phyloP scores from a whole-genome alignment of 2,113 vertebrate genomes.

The Riparia riparia region DNA sequence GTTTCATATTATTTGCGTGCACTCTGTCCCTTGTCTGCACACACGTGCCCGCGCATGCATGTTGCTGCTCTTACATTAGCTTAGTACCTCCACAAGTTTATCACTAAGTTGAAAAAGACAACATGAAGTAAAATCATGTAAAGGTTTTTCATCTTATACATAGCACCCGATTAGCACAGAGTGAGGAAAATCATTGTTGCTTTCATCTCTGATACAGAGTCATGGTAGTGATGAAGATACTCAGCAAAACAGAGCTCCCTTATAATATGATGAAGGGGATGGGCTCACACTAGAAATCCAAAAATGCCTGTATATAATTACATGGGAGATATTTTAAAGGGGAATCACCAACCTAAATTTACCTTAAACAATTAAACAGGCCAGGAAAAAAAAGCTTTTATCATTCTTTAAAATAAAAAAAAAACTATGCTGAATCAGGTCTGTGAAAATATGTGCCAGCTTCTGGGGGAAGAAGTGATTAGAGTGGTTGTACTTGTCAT shows the following conservation, averaged over 20 bases:
- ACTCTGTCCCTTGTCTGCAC: fast-evolving
- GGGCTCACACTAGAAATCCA: neutral
- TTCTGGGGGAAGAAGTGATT: neutral
- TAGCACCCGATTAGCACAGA: constrained; percentile 23
- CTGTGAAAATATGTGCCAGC: neutral
- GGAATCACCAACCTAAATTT: neutral
- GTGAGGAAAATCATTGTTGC: constrained; percentile 37
- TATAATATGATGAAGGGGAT: neutral
- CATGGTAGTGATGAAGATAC: neutral
- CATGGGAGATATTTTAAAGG: neutral
- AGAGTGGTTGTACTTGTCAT: neutral
- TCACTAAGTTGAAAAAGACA: neutral
- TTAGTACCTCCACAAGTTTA: neutral
- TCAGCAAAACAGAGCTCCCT: fast-evolving
- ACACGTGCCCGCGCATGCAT: fast-evolving
- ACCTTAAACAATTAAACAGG: neutral
- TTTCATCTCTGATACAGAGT: neutral
- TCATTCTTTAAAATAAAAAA: neutral
- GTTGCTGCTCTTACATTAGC: neutral
- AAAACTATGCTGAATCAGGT: neutral
- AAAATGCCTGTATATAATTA: neutral
- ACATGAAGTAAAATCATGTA: constrained; percentile 29
- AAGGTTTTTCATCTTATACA: constrained; percentile 33
- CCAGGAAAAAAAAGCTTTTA: neutral
- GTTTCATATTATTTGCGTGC: neutral